These are phyloP conservation scores for Notechis scutatus DNA, from an alignment of 2,113 vertebrate genomes.

Conservation along the genomic window DNA sequence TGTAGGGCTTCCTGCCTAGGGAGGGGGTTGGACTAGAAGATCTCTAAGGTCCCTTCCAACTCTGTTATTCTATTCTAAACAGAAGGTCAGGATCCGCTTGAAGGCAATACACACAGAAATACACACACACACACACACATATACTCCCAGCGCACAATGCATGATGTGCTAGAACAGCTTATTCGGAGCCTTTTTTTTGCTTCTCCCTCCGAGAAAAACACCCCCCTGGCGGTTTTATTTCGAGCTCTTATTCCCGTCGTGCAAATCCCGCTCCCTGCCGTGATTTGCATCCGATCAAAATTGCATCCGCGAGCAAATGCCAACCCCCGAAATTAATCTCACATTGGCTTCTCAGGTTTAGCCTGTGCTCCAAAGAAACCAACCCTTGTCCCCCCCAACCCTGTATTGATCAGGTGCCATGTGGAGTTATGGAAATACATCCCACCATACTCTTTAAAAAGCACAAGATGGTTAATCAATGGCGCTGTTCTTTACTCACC, in stretches of 20 bases:
- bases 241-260: neutral
- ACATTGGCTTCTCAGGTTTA: conserved; percentile 28
- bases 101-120: too few relatives aligned
- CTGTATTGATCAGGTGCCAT: conserved; percentile 63
- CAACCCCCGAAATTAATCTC: conserved; percentile 50
- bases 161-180: too few relatives aligned
- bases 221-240: neutral
- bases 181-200: too few relatives aligned
- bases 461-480: conserved; percentile 60
- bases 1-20: too few relatives aligned
- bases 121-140: too few relatives aligned
- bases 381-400: conserved; percentile 33
- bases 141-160: too few relatives aligned
- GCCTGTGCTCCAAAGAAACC: conserved; percentile 43
- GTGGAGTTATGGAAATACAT: conserved; percentile 32
- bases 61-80: too few relatives aligned
- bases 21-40: too few relatives aligned
- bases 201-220: too few relatives aligned
- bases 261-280: neutral
- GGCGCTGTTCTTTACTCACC: conserved; percentile 56
- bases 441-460: conserved; percentile 9
- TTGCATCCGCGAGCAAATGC: conserved; percentile 1
- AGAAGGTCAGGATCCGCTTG: too few relatives aligned
- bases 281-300: neutral
- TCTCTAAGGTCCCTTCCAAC: too few relatives aligned